Percentiles rank a stretch among this genome's conserved stretches.
These are phyloP conservation scores for Dermolepida albohirtum DNA, from an alignment of 2,888 invertebrate species.

Conservation along the genomic window DNA sequence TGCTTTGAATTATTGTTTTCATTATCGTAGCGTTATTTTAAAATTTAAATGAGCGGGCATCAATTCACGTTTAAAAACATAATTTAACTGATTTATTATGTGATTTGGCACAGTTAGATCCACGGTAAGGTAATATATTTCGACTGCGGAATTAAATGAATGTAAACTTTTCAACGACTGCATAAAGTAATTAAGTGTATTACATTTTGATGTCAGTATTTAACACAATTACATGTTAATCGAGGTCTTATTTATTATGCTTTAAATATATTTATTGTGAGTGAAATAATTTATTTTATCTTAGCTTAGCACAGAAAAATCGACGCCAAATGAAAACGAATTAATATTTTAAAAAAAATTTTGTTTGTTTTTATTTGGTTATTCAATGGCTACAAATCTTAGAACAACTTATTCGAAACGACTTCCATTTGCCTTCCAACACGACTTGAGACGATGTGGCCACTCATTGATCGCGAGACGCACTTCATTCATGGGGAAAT, in stretches of 20 bases:
- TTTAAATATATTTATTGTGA: background rate
- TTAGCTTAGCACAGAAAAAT: too few species aligned
- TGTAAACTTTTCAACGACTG: slow-evolving; percentile 25
- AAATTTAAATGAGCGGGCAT: slow-evolving; percentile 24
- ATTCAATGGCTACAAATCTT: too few species aligned
- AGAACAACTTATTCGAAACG: too few species aligned
- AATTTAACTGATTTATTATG: slow-evolving; percentile 34
- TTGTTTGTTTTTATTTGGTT: too few species aligned
- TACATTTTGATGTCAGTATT: background rate
- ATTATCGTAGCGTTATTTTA: slow-evolving; percentile 30
- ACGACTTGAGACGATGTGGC: too few species aligned
- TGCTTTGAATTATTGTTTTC: slow-evolving; percentile 17
- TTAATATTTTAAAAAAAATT: too few species aligned
- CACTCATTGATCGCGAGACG: too few species aligned
- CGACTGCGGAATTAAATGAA: slow-evolving; percentile 24
- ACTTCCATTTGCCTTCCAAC: too few species aligned
- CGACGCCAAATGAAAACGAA: too few species aligned
- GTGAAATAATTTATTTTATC: too few species aligned
- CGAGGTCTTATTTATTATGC: slow-evolving; percentile 1
- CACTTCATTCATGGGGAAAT: too few species aligned
- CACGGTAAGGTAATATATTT: slow-evolving; percentile 18
- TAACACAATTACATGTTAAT: slow-evolving; percentile 7
- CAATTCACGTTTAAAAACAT: slow-evolving; percentile 29
- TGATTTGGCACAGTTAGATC: slow-evolving; percentile 21
- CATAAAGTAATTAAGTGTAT: background rate